phyloP scores from a whole-genome alignment of 1,140 invertebrate genomes.

The Araneus ventricosus region DNA sequence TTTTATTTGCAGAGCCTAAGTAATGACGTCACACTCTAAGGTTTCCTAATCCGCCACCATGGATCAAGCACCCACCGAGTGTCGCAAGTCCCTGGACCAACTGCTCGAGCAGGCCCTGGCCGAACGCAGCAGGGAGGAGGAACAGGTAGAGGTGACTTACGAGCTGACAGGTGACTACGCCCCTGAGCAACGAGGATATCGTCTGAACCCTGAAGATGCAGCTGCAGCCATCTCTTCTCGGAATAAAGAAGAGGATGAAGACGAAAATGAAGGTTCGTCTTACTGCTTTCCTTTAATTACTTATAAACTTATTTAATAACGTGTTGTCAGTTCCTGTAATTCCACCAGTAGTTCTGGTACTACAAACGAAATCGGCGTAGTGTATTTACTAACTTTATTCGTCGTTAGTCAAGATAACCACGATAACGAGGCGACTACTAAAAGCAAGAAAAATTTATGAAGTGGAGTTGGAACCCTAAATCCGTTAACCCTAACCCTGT shows the following conservation, averaged over 20 bases:
- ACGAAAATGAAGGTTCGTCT: conserved; percentile 44
- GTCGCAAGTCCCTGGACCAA: conserved; percentile 63
- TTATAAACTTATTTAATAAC: no score
- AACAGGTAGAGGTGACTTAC: conserved; percentile 67
- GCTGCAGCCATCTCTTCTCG: neutral
- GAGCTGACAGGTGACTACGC: neutral
- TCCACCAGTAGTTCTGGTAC: no score
- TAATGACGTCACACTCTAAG: neutral
- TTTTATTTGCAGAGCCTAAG: neutral
- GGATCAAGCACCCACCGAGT: conserved; percentile 28
- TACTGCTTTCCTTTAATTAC: no score
- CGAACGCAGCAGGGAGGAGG: conserved; percentile 49
- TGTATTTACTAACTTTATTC: no score
- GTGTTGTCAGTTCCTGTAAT: no score
- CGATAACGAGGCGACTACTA: no score
- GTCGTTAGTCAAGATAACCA: no score
- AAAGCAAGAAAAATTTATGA: no score
- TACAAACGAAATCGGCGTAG: no score
- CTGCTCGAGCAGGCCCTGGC: conserved; percentile 57
- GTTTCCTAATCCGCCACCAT: neutral
- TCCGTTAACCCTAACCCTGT: no score
- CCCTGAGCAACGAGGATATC: neutral
- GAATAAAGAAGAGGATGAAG: conserved; percentile 36
- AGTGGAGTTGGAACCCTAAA: no score
- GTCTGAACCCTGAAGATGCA: conserved; percentile 28